These are phyloP conservation scores for Microctenopoma stevenorrisi DNA, from an alignment of 2,797 vertebrate species.

Conservation along the genomic window DNA sequence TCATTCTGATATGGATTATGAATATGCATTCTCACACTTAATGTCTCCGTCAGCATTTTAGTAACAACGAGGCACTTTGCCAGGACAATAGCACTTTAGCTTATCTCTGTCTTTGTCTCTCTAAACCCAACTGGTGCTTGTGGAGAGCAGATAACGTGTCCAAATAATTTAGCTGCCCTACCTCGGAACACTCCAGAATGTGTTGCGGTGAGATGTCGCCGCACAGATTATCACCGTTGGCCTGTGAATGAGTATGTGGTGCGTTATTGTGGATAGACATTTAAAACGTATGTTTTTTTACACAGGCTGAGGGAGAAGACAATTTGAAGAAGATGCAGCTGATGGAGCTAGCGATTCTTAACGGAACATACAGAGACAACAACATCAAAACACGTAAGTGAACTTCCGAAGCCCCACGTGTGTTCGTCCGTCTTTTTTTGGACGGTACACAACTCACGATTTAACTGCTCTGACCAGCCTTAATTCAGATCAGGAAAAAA, in stretches of 20 bases:
- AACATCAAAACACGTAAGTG: slow-evolving; percentile 87
- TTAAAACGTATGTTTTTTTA: slow-evolving; percentile 21
- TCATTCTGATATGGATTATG: slow-evolving; percentile 80
- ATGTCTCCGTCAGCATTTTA: slow-evolving; percentile 74
- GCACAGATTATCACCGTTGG: slow-evolving; percentile 31
- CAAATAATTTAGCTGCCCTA: slow-evolving; percentile 30
- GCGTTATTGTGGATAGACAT: slow-evolving; percentile 12
- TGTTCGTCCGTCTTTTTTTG: neutral
- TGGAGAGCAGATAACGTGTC: slow-evolving; percentile 49
- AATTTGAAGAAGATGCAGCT: slow-evolving; percentile 91
- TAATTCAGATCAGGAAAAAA: neutral
- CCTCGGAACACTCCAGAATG: slow-evolving; percentile 16
- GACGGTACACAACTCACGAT: slow-evolving; percentile 36
- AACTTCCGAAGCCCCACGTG: slow-evolving; percentile 1
- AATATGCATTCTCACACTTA: slow-evolving; percentile 76
- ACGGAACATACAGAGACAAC: slow-evolving; percentile 89
- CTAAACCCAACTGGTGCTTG: slow-evolving; percentile 35
- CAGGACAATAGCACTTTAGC: slow-evolving; percentile 65
- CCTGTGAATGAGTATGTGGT: slow-evolving; percentile 16
- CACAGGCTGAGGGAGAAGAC: slow-evolving; percentile 87
- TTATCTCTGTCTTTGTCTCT: slow-evolving; percentile 48
- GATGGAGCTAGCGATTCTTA: slow-evolving; percentile 88
- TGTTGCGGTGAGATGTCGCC: slow-evolving; percentile 17
- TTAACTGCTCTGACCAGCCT: slow-evolving; percentile 24
- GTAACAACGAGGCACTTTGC: slow-evolving; percentile 62